Evolutionary conservation across 2,888 invertebrate genomes (phyloP).

Genomic region (Orchestes rusci): DNA sequence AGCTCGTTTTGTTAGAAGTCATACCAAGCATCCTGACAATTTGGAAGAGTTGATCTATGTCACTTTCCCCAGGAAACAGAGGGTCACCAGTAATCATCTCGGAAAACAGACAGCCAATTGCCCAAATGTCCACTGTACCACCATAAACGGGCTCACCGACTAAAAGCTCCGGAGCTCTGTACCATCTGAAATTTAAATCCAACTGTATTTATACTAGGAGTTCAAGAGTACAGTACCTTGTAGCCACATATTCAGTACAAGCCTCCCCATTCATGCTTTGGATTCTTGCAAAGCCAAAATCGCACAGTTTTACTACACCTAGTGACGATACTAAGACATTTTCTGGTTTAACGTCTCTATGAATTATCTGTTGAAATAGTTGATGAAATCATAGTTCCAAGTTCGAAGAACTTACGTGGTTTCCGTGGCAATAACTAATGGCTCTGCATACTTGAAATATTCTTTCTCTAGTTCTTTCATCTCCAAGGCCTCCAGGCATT

Average conservation of each 20-base stretch:
- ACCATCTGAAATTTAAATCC: constrained; percentile 46
- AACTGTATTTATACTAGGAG: no score
- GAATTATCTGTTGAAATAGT: constrained; percentile 58
- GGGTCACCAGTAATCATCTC: constrained; percentile 86
- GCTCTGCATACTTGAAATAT: constrained; percentile 77
- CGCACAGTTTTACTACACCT: constrained; percentile 83
- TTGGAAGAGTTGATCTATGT: constrained; percentile 79
- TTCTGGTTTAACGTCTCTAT: constrained; percentile 85
- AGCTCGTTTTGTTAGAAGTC: constrained; percentile 23
- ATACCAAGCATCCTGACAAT: constrained; percentile 73
- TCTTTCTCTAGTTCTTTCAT: constrained; percentile 64
- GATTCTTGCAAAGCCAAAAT: constrained; percentile 80
- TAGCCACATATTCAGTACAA: constrained; percentile 86
- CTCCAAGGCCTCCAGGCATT: constrained; percentile 62
- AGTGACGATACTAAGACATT: constrained; percentile 74
- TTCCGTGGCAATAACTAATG: constrained; percentile 74
- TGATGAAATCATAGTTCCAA: not conserved
- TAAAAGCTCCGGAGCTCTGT: constrained; percentile 78
- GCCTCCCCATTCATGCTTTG: constrained; percentile 66
- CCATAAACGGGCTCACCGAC: constrained; percentile 72
- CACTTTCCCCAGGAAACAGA: constrained; percentile 82
- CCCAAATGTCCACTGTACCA: constrained; percentile 80
- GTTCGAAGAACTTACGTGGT: constrained; percentile 65
- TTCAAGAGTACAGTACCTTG: constrained; percentile 45
- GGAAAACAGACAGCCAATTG: constrained; percentile 73